Percentiles rank a stretch among this genome's conserved stretches.
These are phyloP conservation scores for Pinctada fucata DNA, from an alignment of 2,888 invertebrate genomes.

Conservation along the genomic window DNA sequence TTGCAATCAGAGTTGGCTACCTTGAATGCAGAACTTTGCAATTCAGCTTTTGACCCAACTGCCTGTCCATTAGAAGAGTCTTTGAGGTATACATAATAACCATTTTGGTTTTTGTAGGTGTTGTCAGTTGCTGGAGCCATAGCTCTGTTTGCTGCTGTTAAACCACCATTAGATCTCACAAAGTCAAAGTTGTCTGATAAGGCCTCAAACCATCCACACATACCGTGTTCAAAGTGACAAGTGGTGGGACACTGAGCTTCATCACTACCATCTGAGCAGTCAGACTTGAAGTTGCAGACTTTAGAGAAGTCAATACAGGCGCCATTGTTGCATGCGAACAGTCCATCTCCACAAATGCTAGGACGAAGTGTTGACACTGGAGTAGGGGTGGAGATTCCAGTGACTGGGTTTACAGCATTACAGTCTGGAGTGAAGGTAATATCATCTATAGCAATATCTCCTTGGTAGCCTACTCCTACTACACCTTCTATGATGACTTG, in stretches of 20 bases:
- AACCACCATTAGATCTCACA: slow-evolving; percentile 56
- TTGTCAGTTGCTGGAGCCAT: slow-evolving; percentile 63
- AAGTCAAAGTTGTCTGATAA: slow-evolving; percentile 65
- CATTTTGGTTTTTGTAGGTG: slow-evolving; percentile 57
- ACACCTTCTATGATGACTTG: slow-evolving; percentile 68
- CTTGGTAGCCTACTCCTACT: slow-evolving; percentile 62
- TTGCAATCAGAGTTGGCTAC: slow-evolving; percentile 62
- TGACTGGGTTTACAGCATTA: slow-evolving; percentile 46
- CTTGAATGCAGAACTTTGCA: slow-evolving; percentile 58
- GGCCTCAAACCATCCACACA: slow-evolving; percentile 67
- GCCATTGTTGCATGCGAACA: slow-evolving; percentile 64
- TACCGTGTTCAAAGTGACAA: slow-evolving; percentile 67
- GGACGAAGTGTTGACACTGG: slow-evolving; percentile 41
- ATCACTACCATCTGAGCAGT: slow-evolving; percentile 68
- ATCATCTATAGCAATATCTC: slow-evolving; percentile 73
- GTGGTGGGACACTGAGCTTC: slow-evolving; percentile 61
- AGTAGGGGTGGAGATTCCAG: slow-evolving; percentile 39
- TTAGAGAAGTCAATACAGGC: slow-evolving; percentile 60
- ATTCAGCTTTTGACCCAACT: slow-evolving; percentile 49
- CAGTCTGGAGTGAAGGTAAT: slow-evolving; percentile 70
- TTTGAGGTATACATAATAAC: slow-evolving; percentile 66
- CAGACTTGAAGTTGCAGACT: slow-evolving; percentile 64
- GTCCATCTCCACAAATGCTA: slow-evolving; percentile 46
- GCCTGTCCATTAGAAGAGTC: slow-evolving; percentile 52
- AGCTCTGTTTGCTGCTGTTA: slow-evolving; percentile 38